Conservation (phyloP, 2,113 vertebrate genomes). For the Morone chrysops region DNA sequence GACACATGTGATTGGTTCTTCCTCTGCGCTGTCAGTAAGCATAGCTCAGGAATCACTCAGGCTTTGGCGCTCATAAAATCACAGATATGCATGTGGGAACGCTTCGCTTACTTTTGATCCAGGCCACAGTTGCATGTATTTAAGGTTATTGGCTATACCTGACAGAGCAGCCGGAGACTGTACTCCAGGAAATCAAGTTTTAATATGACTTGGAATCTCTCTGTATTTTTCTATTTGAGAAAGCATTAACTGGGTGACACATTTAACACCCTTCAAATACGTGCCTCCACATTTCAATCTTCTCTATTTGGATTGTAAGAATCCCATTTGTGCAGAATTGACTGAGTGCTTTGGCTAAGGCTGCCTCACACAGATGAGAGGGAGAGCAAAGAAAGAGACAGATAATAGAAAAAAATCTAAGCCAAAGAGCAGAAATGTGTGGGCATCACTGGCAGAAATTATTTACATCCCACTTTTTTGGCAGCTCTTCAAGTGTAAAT, state of each 20-base stretch:
- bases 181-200: conserved; percentile 55
- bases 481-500: conserved; percentile 47
- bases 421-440: conserved; percentile 42
- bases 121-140: conserved; percentile 52
- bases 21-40: conserved; percentile 15
- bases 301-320: conserved; percentile 68
- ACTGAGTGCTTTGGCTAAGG: conserved; percentile 70
- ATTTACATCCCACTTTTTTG: conserved; percentile 54
- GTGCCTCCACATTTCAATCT: conserved; percentile 62
- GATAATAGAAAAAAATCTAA: conserved; percentile 35
- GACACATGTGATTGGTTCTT: conserved; percentile 13
- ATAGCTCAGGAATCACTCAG: conserved; percentile 28
- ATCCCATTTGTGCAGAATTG: conserved; percentile 74
- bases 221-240: conserved; percentile 54
- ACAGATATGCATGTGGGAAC: neutral
- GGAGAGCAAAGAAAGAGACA: conserved; percentile 44
- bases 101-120: conserved; percentile 40
- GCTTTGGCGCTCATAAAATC: conserved; percentile 52
- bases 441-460: conserved; percentile 45
- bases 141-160: conserved; percentile 46
- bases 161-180: conserved; percentile 39
- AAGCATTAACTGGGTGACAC: conserved; percentile 64
- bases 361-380: conserved; percentile 55
- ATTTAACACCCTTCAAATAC: conserved; percentile 67
- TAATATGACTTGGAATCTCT: conserved; percentile 60